These are phyloP conservation scores for Salarias fasciatus DNA, from an alignment of 2,797 vertebrate species.

Conservation along the genomic window DNA sequence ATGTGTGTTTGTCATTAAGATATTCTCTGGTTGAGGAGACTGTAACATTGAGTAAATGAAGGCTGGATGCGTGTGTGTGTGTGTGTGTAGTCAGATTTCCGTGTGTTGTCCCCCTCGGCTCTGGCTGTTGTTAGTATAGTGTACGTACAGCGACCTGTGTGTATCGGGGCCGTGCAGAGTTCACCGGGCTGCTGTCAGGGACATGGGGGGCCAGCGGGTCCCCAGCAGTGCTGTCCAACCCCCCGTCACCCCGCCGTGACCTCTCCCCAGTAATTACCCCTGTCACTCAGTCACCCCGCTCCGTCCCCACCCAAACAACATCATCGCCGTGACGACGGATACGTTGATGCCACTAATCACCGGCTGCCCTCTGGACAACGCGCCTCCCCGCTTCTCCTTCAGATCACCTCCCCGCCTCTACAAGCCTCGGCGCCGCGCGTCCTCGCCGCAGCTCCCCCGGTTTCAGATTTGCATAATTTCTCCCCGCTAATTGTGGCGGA, in stretches of 20 bases:
- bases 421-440: too few species aligned
- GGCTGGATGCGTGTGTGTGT: too few species aligned
- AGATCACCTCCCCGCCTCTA: slow-evolving; percentile 53
- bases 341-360: slow-evolving; percentile 75
- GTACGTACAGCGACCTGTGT: slow-evolving; percentile 51
- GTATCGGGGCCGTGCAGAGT: slow-evolving; percentile 42
- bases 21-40: too few species aligned
- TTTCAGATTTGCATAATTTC: slow-evolving; percentile 67
- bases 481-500: slow-evolving; percentile 64
- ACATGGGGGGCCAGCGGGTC: too few species aligned
- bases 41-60: too few species aligned
- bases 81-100: slow-evolving; percentile 14
- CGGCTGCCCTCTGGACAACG: slow-evolving; percentile 63
- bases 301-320: slow-evolving; percentile 68
- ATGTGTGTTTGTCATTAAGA: too few species aligned
- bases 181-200: slow-evolving; percentile 66
- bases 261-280: slow-evolving; percentile 72
- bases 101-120: slow-evolving; percentile 24
- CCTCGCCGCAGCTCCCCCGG: slow-evolving; percentile 40
- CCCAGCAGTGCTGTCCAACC: slow-evolving; percentile 34
- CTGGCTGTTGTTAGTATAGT: slow-evolving; percentile 23
- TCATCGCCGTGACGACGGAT: slow-evolving; percentile 57
- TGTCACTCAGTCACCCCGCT: slow-evolving; percentile 68
- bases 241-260: slow-evolving; percentile 56
- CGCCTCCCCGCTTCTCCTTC: slow-evolving; percentile 55